Evolutionary conservation across 2,113 vertebrate genomes (phyloP), one percentile per base, ranked within the genome.

Genomic region (Odontophorus gujanensis): DNA sequence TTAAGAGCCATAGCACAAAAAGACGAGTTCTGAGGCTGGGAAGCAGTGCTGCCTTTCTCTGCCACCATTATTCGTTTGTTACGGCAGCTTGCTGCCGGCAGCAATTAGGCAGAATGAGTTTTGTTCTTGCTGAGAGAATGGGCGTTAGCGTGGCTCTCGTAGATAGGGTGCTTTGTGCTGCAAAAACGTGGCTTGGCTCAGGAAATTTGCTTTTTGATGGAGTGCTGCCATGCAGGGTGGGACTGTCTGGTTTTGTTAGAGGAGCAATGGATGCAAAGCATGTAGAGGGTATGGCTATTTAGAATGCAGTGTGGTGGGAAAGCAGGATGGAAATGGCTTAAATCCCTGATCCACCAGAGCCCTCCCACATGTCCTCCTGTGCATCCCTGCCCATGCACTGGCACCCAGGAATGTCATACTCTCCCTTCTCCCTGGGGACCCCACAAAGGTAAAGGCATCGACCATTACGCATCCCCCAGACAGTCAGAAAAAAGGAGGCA

Each of bases 31-130:
- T 11, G 57, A 76, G 53, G 63, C 84, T 85, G 30, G 82, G 89
- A 22, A 68, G 61, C 3, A 57, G 61, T 2, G 0, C 77, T 96
- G 82, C 80, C 48, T 90, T 85, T 72, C 69, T 24, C 80, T 85
- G 92, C 90, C 58, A 47, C 73, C 5, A 0, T 24, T 48, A 71
- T 85, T 87, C 84, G 59, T 87, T 86, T 34, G 4, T 82, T 57
- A 81, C 3, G 2, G 89, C 72, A 87, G 77, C 11, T 16, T 0
- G 2, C 92, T 85, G 93, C 81, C 85, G 73, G 90, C 50, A 89
- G 55, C 92, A 79, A 69, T 96, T 89, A 96, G 51, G 62, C 63
- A 58, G 77, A 89, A 87, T 0, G 9, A 81, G 36, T 85, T 92
- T 86, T 91, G 36, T 87, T 93, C 84, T 83, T 61, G 73, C 36